Evolutionary conservation across 1,140 invertebrate genomes (phyloP).

Genomic region (Drosophila orena): DNA sequence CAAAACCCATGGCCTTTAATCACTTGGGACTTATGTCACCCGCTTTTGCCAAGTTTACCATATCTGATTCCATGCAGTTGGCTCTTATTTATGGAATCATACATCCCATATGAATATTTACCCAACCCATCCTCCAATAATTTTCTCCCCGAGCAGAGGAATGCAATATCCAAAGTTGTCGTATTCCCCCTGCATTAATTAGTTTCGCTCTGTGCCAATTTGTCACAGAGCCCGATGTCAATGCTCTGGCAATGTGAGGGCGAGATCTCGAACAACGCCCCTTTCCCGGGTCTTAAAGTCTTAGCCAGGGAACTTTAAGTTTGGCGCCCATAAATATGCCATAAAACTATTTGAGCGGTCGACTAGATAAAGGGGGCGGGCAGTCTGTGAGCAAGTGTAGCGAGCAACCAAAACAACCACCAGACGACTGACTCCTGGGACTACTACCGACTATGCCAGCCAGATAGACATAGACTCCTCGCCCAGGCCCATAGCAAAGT

Average conservation of each 20-base stretch:
- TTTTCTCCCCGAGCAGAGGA: conserved; percentile 20
- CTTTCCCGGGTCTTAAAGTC: conserved; percentile 67
- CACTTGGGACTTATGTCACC: background rate
- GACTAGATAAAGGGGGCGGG: conserved; percentile 78
- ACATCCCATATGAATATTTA: conserved; percentile 30
- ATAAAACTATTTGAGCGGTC: conserved; percentile 76
- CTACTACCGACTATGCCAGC: conserved; percentile 50
- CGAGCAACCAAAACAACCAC: conserved; percentile 53
- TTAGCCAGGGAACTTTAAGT: conserved; percentile 76
- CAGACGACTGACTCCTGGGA: conserved; percentile 62
- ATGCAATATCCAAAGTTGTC: conserved; percentile 45
- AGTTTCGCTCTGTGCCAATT: conserved; percentile 68
- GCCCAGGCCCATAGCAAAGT: conserved; percentile 71
- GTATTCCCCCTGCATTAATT: conserved; percentile 64
- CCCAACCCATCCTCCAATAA: background rate
- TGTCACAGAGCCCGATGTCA: conserved; percentile 66
- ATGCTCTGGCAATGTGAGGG: conserved; percentile 30
- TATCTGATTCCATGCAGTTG: background rate
- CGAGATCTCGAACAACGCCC: conserved; percentile 18
- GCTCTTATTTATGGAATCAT: conserved; percentile 3
- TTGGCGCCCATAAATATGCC: conserved; percentile 81
- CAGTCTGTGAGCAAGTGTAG: conserved; percentile 70
- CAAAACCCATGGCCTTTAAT: background rate
- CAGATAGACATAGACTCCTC: conserved; percentile 12
- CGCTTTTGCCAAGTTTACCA: background rate